phyloP scores from a whole-genome alignment of 2,113 vertebrate species.

The Lasiurus cinereus region DNA sequence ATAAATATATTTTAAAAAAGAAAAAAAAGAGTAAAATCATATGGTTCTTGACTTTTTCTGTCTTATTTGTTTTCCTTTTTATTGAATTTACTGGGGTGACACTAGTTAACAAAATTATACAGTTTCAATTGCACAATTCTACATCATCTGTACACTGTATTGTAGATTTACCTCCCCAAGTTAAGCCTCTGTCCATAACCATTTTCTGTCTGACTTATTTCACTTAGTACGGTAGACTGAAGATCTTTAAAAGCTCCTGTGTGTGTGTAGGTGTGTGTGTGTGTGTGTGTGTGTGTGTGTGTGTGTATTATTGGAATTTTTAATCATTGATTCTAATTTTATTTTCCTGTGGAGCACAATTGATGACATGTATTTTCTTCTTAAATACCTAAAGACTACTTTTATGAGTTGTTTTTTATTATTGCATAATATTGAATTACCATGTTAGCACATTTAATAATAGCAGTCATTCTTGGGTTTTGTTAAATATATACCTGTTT shows the following conservation, averaged over 20 bases:
- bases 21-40: not conserved
- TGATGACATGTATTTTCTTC: constrained; percentile 4
- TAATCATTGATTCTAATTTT: not conserved
- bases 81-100: not conserved
- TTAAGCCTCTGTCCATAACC: not conserved
- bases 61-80: not conserved
- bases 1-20: no score
- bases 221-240: not conserved
- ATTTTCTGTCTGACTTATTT: not conserved
- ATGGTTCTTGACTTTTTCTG: not conserved
- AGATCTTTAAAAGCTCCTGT: not conserved
- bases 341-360: not conserved
- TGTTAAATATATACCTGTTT: not conserved
- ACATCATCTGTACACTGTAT: not conserved
- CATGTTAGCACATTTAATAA: not conserved
- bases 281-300: not conserved
- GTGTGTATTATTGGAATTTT: constrained; percentile 18
- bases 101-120: not conserved
- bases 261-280: not conserved
- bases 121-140: not conserved
- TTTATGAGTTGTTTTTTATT: constrained; percentile 33
- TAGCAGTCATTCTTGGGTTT: constrained; percentile 44
- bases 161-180: not conserved
- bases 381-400: constrained; percentile 5
- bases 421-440: not conserved